Evolutionary conservation across 2,888 invertebrate genomes (phyloP).

Genomic region (Cephus rjabovi): DNA sequence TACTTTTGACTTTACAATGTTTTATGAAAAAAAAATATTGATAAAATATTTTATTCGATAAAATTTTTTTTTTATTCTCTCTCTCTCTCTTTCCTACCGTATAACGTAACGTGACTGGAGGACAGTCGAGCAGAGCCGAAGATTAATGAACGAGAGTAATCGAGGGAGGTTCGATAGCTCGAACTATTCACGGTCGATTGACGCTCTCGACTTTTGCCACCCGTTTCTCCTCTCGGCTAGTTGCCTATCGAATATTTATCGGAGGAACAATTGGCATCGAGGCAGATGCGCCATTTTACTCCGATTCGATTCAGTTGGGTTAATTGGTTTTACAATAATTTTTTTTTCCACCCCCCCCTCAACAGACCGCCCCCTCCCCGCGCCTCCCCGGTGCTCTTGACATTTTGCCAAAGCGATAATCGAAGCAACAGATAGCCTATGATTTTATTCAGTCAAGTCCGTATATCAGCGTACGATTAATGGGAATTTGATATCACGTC

Average conservation of each 20-base stretch:
- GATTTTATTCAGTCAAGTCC: constrained; percentile 23
- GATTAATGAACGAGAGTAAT: neutral
- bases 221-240: neutral
- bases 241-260: neutral
- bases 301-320: neutral
- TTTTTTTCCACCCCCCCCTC: neutral
- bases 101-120: neutral
- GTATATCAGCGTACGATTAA: neutral
- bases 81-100: neutral
- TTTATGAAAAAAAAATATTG: neutral
- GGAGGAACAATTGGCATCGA: neutral
- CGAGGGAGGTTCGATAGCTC: neutral
- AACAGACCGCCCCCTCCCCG: neutral
- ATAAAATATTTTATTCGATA: neutral
- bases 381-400: constrained; percentile 19
- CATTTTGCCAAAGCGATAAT: constrained; percentile 22
- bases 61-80: neutral
- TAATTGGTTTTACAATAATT: neutral
- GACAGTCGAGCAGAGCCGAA: neutral
- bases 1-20: neutral
- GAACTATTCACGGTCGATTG: neutral
- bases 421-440: constrained; percentile 32
- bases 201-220: neutral
- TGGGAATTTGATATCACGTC: neutral
- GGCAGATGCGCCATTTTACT: neutral